Base-by-base conservation (phyloP, 92 coral and sea anemone genomes). In the Parazoanthus swiftii region DNA sequence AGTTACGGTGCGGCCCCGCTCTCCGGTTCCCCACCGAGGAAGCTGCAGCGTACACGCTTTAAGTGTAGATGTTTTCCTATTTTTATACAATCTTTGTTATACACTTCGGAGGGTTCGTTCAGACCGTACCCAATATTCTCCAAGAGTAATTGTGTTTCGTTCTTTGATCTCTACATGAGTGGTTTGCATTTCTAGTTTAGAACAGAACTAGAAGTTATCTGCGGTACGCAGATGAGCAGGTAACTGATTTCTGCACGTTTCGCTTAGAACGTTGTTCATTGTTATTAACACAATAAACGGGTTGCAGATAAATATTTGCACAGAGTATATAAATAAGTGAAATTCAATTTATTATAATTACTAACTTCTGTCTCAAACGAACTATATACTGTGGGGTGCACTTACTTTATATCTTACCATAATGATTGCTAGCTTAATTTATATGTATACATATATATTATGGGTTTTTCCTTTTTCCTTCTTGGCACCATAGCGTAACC, bases 211-310 rank as follows among this genome's bases (percentile, higher is more conserved):
- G 56, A 38, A 29, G 26, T 6, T 59, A 82, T 13, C 86, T 82
- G 86, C 76, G 86, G 29, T 82, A 82, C 86, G 76, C 86, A 82
- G 85, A 36, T 81, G 0, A 81, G 85, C 85, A 38, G 86, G 9
- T 3, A 82, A 33, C 58, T 82, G 58, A 29, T 29, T 29, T 29
- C 33, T 29, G 33, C 33, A 29, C 33, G 33, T 29, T 29, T 29
- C 33, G 33, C 6, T 82, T 82, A 29, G 33, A 29, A 29, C 33
- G 33, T 29, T 29, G 33, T 29, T 29, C 33, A 29, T 29, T 29
- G 33, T 29, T 29, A 29, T 29, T 29, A 29, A 29, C 33, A 29
- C 33, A 29, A 29, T 29, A 29, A 29, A 29, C 33, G 33, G 33
- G 33, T 29, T 29, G 33, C 33, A 29, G 33, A 0, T 29, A 29